Base-by-base conservation (phyloP, 2,797 vertebrate genomes). In the Alca torda region DNA sequence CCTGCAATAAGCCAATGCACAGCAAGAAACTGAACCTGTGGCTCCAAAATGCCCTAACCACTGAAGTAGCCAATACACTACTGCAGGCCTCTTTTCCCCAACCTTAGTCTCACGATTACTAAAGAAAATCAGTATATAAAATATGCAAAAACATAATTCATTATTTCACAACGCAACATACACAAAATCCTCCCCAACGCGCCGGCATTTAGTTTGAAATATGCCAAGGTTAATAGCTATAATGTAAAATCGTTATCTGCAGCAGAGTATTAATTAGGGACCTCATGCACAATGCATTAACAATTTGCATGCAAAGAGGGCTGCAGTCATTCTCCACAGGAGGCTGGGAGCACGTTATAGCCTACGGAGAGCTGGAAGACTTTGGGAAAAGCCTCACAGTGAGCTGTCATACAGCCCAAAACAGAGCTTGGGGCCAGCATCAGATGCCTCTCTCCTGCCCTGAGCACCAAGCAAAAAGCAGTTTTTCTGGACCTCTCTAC, bases 221-320 rank as follows among this genome's bases (percentile, higher is more conserved):
- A 86, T 75, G 84, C 87, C 83, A 91, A 94, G 93, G 95, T 96
- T 95, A 97, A 96, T 86, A 84, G 65, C 95, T 78, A 37, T 94
- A 95, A 96, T 93, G 95, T 94, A 86, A 96, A 97, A 95, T 95
- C 25, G 33, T 96, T 96, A 96, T 95, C 95, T 94, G 87, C 89
- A 91, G 87, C 67, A 63, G 69, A 90, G 94, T 84, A 96, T 97
- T 97, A 96, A 97, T 97, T 96, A 95, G 94, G 79, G 59, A 39
- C 83, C 93, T 97, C 87, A 82, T 86, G 91, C 89, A 96, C 94
- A 96, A 91, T 91, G 79, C 89, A 91, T 96, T 93, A 92, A 84
- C 76, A 79, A 95, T 96, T 84, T 96, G 91, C 95, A 97, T 95
- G 79, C 89, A 91, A 84, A 92, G 91, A 81, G 67, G 53, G 7